Conservation (phyloP, 2,797 vertebrate species). For the Phrynocephalus vlangalii region DNA sequence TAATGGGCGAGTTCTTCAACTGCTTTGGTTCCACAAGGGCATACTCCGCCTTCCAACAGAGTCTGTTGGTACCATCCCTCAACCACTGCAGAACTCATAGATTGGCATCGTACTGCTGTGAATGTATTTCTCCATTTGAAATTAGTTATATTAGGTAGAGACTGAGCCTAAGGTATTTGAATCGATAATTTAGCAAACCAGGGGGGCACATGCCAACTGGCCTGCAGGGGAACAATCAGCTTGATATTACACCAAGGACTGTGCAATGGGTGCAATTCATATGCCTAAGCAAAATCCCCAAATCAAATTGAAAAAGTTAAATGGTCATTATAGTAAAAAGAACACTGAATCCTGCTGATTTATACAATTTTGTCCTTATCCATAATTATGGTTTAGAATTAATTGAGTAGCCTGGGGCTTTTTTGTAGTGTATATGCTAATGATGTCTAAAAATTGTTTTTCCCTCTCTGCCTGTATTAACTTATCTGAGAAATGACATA, state of each 20-base stretch:
- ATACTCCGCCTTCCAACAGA: too few relatives aligned
- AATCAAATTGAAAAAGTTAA: constrained; percentile 70
- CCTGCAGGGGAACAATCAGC: too few relatives aligned
- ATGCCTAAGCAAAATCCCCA: constrained; percentile 45
- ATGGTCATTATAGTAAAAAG: constrained; percentile 46
- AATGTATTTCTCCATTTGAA: too few relatives aligned
- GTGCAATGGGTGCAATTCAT: constrained; percentile 41
- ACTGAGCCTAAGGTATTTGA: too few relatives aligned
- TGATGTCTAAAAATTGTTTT: constrained; percentile 78
- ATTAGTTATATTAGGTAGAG: too few relatives aligned
- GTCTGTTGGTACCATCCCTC: too few relatives aligned
- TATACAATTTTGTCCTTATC: constrained; percentile 68
- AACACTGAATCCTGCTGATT: constrained; percentile 70
- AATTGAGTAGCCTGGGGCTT: constrained; percentile 77
- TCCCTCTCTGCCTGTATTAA: constrained; percentile 78
- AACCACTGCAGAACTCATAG: too few relatives aligned
- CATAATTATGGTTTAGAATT: constrained; percentile 78
- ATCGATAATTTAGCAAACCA: too few relatives aligned
- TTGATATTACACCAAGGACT: not conserved
- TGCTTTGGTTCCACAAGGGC: too few relatives aligned
- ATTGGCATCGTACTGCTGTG: too few relatives aligned
- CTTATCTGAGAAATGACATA: constrained; percentile 75
- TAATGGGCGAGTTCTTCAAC: too few relatives aligned
- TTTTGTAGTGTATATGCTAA: constrained; percentile 73
- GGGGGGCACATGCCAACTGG: too few relatives aligned